Percentiles rank a stretch among this genome's conserved stretches.
Evolutionary conservation across 2,113 vertebrate species (phyloP).

Genomic region (Cottus gobio): DNA sequence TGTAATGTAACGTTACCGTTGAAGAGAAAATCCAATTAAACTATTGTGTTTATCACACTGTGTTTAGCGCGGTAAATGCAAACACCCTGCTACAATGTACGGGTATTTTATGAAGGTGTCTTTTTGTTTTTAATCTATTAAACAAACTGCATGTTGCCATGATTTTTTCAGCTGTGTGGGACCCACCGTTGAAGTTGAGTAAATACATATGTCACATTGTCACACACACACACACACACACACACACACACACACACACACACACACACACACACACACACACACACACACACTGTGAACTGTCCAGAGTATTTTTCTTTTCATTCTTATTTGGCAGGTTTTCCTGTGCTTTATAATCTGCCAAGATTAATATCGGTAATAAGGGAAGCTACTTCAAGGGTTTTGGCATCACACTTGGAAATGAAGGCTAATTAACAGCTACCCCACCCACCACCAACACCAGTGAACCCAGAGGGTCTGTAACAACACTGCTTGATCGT

Average conservation of each 20-base stretch:
- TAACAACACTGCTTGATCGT: constrained; percentile 25
- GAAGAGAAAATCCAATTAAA: neutral
- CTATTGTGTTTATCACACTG: neutral
- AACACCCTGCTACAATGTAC: neutral
- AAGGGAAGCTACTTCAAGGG: constrained; percentile 17
- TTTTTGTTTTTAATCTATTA: neutral
- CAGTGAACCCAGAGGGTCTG: constrained; percentile 21
- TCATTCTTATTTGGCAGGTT: constrained; percentile 42
- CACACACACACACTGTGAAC: neutral
- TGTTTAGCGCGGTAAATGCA: neutral
- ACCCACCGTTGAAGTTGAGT: neutral
- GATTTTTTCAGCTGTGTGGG: neutral
- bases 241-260: constrained; percentile 9
- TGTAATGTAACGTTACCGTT: no score
- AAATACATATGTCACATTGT: constrained; percentile 5
- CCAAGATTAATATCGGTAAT: constrained; percentile 50
- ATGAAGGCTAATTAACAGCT: constrained; percentile 24
- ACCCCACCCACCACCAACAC: neutral
- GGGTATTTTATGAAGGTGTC: neutral
- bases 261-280: constrained; percentile 10
- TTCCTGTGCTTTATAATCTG: constrained; percentile 3
- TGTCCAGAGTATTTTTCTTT: constrained; percentile 15
- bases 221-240: constrained; percentile 9
- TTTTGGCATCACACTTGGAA: constrained; percentile 38
- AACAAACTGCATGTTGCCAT: neutral